Base-by-base conservation (phyloP, 2,797 vertebrate species). In the Rhyacichthys aspro region DNA sequence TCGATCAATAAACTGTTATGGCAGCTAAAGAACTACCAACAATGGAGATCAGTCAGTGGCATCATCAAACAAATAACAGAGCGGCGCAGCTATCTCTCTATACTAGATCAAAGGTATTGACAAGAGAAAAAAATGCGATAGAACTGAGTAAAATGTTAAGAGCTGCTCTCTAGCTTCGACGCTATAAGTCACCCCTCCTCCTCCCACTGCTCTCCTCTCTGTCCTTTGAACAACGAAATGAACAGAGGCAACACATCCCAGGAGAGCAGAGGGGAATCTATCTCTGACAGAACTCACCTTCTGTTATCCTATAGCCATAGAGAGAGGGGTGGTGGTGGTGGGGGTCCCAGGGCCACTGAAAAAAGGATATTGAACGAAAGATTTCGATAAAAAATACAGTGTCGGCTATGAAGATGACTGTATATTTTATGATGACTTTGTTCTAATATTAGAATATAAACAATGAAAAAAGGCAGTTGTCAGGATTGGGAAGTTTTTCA, bases 201-300 rank as follows among this genome's bases (percentile, higher is more conserved):
- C 23, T 11, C 43, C 45, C n/a, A n/a, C n/a, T 14, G 33, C 36
- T 39, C 54, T 63, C 59, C 46, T 52, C 8, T 54, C 59, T 57
- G 62, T 86, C 72, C 77, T 79, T 66, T 74, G 58, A 79, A 75
- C 59, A 53, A 43, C 15, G 33, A 72, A 80, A 76, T 58, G 68
- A 81, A 79, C 67, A 58, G 62, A 72, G 55, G 63, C 63, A 53
- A 73, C 18, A 36, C 34, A 15, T 72, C 80, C 65, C 76, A 23
- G 44, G 50, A 74, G 75, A 76, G 37, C 19, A 55, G 60, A 72
- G 55, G 55, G 59, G 62, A 64, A 86, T 83, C 63, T 16, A 71
- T 83, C 83, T 77, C 74, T 84, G 76, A 77, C 78, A 75, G 34
- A 65, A 60, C 68, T 73, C 78, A 81, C 74, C 71, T 78, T 79